Evolutionary conservation across 1,140 invertebrate genomes (phyloP).

Genomic region (Drosophila bipectinata): DNA sequence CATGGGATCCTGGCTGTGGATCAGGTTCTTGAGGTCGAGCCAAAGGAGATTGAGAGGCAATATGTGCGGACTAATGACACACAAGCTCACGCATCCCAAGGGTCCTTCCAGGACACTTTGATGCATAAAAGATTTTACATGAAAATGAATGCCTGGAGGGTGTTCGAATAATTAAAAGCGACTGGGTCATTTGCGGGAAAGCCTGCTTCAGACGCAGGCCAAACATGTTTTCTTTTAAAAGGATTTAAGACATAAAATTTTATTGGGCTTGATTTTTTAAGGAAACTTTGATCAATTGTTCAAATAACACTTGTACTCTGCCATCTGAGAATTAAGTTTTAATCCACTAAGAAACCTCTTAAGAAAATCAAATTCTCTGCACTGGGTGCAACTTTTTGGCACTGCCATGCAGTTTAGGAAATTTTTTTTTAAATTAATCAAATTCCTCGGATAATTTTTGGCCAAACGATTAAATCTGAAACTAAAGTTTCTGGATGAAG

Average conservation of each 20-base stretch:
- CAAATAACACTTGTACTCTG: too few relatives aligned
- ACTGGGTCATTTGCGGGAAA: background rate
- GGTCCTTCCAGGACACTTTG: conserved; percentile 19
- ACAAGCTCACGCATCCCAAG: conserved; percentile 7
- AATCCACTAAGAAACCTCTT: background rate
- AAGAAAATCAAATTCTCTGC: background rate
- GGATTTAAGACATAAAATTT: background rate
- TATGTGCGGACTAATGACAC: conserved; percentile 35
- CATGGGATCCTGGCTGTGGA: conserved; percentile 19
- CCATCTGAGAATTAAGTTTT: background rate
- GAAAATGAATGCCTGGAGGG: conserved; percentile 9
- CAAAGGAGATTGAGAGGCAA: conserved; percentile 33
- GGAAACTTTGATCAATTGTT: too few relatives aligned
- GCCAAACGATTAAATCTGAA: conserved; percentile 39
- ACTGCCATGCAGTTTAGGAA: conserved; percentile 6
- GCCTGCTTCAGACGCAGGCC: too few relatives aligned
- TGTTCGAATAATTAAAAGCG: background rate
- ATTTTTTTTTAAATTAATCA: conserved; percentile 28
- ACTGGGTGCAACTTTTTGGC: background rate
- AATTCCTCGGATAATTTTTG: conserved; percentile 26
- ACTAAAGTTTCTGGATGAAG: conserved; percentile 31
- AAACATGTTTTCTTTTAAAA: background rate
- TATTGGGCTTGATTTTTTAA: too few relatives aligned
- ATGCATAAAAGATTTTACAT: conserved; percentile 27
- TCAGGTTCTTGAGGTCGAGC: conserved; percentile 27